phyloP scores from a whole-genome alignment of 2,797 vertebrate genomes.

The Xiphophorus birchmanni region DNA sequence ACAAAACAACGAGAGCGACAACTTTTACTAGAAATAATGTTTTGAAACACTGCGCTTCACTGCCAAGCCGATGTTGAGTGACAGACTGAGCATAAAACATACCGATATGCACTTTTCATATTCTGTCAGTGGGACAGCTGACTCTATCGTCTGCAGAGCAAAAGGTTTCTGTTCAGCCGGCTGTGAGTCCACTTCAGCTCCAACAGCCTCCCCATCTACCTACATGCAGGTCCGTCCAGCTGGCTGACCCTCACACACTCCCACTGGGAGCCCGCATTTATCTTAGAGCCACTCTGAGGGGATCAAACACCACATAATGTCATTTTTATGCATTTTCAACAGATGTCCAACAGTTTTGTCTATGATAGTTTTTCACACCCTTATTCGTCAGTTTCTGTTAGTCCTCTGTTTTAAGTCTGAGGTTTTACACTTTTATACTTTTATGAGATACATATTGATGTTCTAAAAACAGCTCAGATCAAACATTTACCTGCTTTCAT shows the following conservation, averaged over 20 bases:
- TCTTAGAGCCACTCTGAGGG: conserved; percentile 39
- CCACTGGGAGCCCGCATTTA: conserved; percentile 41
- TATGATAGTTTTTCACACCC: not conserved
- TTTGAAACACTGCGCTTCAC: conserved; percentile 69
- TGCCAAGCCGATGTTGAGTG: conserved; percentile 56
- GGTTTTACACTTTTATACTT: not conserved
- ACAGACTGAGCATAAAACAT: conserved; percentile 38
- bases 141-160: conserved; percentile 17
- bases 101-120: conserved; percentile 39
- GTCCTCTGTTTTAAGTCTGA: not conserved
- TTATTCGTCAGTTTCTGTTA: not conserved
- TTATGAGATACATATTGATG: not conserved
- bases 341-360: not conserved
- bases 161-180: conserved; percentile 2
- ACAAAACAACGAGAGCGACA: conserved; percentile 38
- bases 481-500: not conserved
- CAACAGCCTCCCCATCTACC: conserved; percentile 6
- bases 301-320: conserved; percentile 57
- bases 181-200: conserved; percentile 7
- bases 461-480: not conserved
- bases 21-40: conserved; percentile 62
- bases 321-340: conserved; percentile 27
- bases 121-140: conserved; percentile 38
- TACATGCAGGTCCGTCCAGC: not conserved
- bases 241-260: conserved; percentile 41